Conservation (phyloP, 1,140 invertebrate genomes). For the Drosophila pallidifrons region DNA sequence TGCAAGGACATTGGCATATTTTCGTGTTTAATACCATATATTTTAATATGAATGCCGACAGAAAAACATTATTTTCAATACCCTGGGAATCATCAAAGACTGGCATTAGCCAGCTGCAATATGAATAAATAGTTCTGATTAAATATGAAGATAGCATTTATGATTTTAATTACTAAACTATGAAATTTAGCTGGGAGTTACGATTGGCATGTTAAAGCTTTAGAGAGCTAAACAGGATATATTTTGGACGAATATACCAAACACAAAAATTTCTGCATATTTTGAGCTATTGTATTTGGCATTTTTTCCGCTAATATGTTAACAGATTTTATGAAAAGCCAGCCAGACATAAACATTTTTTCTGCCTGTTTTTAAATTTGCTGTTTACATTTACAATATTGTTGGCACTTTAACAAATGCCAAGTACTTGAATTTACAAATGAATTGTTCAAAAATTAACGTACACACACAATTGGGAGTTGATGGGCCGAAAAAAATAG, state of each 20-base stretch:
- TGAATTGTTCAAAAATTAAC: constrained; percentile 65
- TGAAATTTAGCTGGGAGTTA: too few relatives aligned
- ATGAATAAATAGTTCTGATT: not conserved
- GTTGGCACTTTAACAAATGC: constrained; percentile 50
- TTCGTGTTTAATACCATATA: constrained; percentile 29
- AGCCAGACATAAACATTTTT: constrained; percentile 45
- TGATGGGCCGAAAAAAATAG: constrained; percentile 6
- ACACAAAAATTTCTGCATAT: not conserved
- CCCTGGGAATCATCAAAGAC: not conserved
- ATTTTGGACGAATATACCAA: not conserved
- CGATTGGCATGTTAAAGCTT: too few relatives aligned
- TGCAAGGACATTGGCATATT: constrained; percentile 51
- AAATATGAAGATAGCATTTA: not conserved
- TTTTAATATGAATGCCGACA: constrained; percentile 6
- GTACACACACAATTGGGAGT: constrained; percentile 11
- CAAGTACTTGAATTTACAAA: constrained; percentile 45
- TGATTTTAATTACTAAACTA: too few relatives aligned
- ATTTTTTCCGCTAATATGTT: constrained; percentile 36
- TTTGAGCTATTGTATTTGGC: constrained; percentile 17
- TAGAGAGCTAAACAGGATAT: not conserved
- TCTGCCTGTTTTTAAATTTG: constrained; percentile 8
- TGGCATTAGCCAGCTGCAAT: not conserved
- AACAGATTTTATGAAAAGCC: constrained; percentile 40
- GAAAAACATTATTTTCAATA: not conserved
- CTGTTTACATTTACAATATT: constrained; percentile 50